These are phyloP conservation scores for Parnassius orleans DNA, from an alignment of 2,888 invertebrate genomes.

Conservation along the genomic window DNA sequence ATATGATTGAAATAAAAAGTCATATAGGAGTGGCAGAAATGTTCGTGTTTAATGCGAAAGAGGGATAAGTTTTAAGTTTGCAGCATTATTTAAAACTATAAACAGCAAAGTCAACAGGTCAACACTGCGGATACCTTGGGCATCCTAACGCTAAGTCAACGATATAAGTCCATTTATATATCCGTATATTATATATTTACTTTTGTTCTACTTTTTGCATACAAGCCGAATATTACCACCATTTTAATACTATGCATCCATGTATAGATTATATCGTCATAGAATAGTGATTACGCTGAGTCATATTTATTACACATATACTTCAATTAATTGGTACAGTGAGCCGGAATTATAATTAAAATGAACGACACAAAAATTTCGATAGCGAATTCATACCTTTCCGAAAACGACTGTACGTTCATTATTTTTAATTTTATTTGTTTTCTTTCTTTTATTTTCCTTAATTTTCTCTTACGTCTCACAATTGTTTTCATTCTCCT, in stretches of 20 bases:
- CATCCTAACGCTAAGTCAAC: slow-evolving; percentile 78
- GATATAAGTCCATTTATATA: slow-evolving; percentile 70
- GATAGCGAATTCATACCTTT: slow-evolving; percentile 53
- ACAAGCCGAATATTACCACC: slow-evolving; percentile 67
- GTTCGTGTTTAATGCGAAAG: slow-evolving; percentile 50
- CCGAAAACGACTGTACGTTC: slow-evolving; percentile 44
- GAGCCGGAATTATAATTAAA: slow-evolving; percentile 50
- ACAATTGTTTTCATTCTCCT: slow-evolving; percentile 58
- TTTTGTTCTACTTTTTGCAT: slow-evolving; percentile 72
- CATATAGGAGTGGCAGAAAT: slow-evolving; percentile 38
- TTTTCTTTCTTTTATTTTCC: slow-evolving; percentile 35
- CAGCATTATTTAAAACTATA: slow-evolving; percentile 58
- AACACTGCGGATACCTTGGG: slow-evolving; percentile 76
- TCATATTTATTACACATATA: slow-evolving; percentile 58
- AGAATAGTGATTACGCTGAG: slow-evolving; percentile 57
- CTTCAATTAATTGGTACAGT: slow-evolving; percentile 53
- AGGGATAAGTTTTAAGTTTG: slow-evolving; percentile 78
- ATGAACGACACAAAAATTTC: slow-evolving; percentile 52
- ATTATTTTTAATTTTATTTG: slow-evolving; percentile 38
- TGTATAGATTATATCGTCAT: slow-evolving; percentile 56
- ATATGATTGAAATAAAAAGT: slow-evolving; percentile 20
- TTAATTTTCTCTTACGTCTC: slow-evolving; percentile 50
- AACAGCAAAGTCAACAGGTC: slow-evolving; percentile 69
- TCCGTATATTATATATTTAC: slow-evolving; percentile 37
- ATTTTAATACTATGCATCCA: slow-evolving; percentile 71